A percentile compares a stretch with the other conserved stretches of the same genome.
These are phyloP conservation scores for Polyergus mexicanus DNA, from an alignment of 1,140 invertebrate genomes.

Conservation along the genomic window DNA sequence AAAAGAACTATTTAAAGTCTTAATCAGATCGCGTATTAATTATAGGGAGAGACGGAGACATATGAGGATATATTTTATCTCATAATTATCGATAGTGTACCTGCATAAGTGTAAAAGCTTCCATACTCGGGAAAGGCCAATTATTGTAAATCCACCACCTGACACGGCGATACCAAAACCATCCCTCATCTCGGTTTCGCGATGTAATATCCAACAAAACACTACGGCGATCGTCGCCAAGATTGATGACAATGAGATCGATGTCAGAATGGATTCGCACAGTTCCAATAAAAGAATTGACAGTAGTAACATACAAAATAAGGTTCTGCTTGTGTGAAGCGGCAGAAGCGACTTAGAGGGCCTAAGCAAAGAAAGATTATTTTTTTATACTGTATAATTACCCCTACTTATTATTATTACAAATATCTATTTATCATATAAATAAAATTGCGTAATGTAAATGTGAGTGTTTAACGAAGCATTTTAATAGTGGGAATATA, in stretches of 20 bases:
- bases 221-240: slow-evolving; percentile 67
- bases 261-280: slow-evolving; percentile 74
- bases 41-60: background rate
- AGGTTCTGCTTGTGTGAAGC: slow-evolving; percentile 70
- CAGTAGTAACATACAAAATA: slow-evolving; percentile 71
- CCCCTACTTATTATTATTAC: background rate
- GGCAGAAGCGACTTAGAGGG: slow-evolving; percentile 67
- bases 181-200: slow-evolving; percentile 73
- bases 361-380: slow-evolving; percentile 58
- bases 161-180: slow-evolving; percentile 70
- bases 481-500: no score
- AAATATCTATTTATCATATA: background rate
- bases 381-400: slow-evolving; percentile 11
- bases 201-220: slow-evolving; percentile 76
- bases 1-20: background rate
- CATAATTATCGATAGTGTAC: slow-evolving; percentile 45
- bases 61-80: background rate
- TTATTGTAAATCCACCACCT: slow-evolving; percentile 72
- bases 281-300: slow-evolving; percentile 70
- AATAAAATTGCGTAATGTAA: no score
- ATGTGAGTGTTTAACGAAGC: no score
- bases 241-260: slow-evolving; percentile 65
- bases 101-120: slow-evolving; percentile 73
- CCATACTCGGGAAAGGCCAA: slow-evolving; percentile 73
- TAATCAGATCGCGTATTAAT: background rate